Conservation (phyloP, 2,797 vertebrate species). For the Momotus momota region DNA sequence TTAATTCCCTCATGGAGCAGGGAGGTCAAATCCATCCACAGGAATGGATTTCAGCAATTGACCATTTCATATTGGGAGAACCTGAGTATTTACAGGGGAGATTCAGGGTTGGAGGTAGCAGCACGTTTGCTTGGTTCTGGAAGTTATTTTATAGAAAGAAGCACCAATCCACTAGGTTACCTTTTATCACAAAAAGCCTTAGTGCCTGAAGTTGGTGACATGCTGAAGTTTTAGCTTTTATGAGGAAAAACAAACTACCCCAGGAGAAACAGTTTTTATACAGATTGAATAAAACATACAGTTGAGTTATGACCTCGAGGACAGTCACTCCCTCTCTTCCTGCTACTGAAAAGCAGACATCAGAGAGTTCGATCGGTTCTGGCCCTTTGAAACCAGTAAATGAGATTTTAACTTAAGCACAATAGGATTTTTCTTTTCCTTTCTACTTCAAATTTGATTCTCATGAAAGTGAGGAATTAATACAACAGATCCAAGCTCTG, state of each 20-base stretch:
- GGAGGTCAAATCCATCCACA: background rate
- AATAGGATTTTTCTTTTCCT: constrained; percentile 33
- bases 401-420: constrained; percentile 39
- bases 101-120: background rate
- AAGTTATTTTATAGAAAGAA: background rate
- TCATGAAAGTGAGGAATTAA: constrained; percentile 40
- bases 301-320: background rate
- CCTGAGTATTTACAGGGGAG: background rate
- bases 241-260: background rate
- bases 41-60: background rate
- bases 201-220: background rate
- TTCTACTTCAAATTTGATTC: constrained; percentile 45
- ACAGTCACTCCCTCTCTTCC: background rate
- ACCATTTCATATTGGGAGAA: background rate
- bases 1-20: background rate
- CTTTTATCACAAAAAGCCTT: background rate
- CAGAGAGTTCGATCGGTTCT: background rate
- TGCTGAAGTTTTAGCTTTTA: background rate
- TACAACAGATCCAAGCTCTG: constrained; percentile 5
- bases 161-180: background rate
- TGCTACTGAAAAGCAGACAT: constrained; percentile 1
- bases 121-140: background rate
- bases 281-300: background rate
- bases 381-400: constrained; percentile 42
- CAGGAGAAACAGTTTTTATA: background rate